These are phyloP conservation scores for Acridotheres tristis DNA, from an alignment of 2,797 vertebrate genomes.

Conservation along the genomic window DNA sequence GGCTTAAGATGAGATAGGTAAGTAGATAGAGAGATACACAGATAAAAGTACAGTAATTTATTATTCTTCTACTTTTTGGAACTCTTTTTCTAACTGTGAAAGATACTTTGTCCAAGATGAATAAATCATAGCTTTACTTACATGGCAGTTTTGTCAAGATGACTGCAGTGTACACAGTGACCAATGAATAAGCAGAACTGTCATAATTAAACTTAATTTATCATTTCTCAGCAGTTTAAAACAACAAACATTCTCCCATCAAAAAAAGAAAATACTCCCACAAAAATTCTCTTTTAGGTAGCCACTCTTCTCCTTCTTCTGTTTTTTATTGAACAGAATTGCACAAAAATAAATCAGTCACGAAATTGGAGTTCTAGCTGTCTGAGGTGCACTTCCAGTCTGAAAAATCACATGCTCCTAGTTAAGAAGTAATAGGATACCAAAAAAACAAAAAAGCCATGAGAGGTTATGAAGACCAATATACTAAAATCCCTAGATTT, in stretches of 20 bases:
- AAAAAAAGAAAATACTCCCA: neutral
- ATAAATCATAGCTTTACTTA: neutral
- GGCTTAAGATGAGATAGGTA: neutral
- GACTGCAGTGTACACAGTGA: neutral
- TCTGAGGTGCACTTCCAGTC: neutral
- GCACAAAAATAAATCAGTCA: neutral
- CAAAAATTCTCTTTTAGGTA: neutral
- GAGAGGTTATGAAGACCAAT: neutral
- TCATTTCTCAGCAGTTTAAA: neutral
- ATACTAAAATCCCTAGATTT: neutral
- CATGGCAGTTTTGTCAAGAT: neutral
- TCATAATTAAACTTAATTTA: neutral
- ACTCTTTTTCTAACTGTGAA: neutral
- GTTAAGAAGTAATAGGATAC: neutral
- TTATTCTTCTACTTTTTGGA: neutral
- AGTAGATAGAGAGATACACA: neutral
- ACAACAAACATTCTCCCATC: fast-evolving
- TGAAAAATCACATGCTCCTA: neutral
- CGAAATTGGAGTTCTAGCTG: neutral
- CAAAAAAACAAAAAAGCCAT: no score
- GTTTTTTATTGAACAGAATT: neutral
- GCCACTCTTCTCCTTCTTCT: neutral
- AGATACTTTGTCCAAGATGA: neutral
- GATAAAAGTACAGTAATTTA: neutral
- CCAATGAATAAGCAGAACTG: neutral